Evolutionary conservation across 2,888 invertebrate genomes (phyloP), one percentile per base, ranked within the genome.

Genomic region (Noctua comes): DNA sequence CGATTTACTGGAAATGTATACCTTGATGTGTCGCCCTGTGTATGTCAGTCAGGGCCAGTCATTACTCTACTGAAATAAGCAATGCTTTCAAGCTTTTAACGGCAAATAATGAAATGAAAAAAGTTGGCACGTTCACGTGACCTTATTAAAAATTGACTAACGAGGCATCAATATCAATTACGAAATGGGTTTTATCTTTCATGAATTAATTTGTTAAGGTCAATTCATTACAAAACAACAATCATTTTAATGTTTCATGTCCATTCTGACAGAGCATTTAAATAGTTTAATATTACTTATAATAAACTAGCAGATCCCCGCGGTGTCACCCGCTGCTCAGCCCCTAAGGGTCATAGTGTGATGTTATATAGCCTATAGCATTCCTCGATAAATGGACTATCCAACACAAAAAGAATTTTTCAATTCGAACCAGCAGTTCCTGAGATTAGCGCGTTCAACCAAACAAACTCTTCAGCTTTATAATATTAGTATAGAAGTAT

Each of bases 201-300:
- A 71, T 64, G 40, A 16, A 51, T 51, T 46, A 24, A 51, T 65
- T 46, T 57, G 5, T 36, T 43, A 59, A 83, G 31, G 83, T 83
- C 57, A 83, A 65, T 54, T n/a, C 1, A 69, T 76, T 80, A 82
- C 76, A 82, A 79, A 80, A 76, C 13, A 51, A 57, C n/a, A 68
- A 46, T 46, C 8, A 48, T 69, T 57, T 76, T 18, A 31, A 43
- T 65, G 40, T 65, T 76, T 68, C 2, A 68, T n/a, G 46, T 18
- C 18, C 21, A 66, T 73, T 57, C 31, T 75, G 16, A 66, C 51
- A 72, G 16, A 36, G 31, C 18, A 43, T 75, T 27, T 62, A 51
- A 43, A 48, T 51, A 40, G 40, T 18, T 59, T 59, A 13, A n/a
- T 5, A 8, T 73, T 40, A 24, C 21, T 27, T 40, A 31, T 31